Evolutionary conservation across 2,888 invertebrate genomes (phyloP), one percentile per base, ranked within the genome.

Genomic region (Drosophila tripunctata): DNA sequence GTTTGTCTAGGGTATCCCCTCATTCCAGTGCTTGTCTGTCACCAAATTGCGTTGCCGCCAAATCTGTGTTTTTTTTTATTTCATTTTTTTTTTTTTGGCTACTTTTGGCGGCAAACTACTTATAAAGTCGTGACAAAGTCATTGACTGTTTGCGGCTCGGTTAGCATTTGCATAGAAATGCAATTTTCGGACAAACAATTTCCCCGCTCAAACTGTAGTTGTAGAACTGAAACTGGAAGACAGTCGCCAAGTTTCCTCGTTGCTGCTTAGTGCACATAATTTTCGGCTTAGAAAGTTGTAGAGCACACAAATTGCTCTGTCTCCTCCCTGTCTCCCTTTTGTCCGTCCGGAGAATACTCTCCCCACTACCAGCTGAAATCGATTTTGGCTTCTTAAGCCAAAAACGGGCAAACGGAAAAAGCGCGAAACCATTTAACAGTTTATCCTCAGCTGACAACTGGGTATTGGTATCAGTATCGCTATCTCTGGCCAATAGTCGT

Each of bases 61-160:
- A 27, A 27, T 27, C 2, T 27, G 10, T 27, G 10, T 27, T 0
- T 27, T 8, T 27, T 1, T 8, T 7, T 27, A 8, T 27, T 62
- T 72, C n/a, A 1, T 27, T 8, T 27, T 1, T 8, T 7, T 27
- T 27, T 27, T 62, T 72, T 72, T 69, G 69, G 64, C 70, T 54
- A 77, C 74, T 76, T 76, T 75, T 52, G 43, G 47, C 10, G 43
- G 58, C 62, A 66, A 83, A 87, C 82, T 87, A 87, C 82, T 83
- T 87, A 83, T 69, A 81, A 87, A 83, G 85, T 83, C 87, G 85
- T 83, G 82, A 81, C 82, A 76, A 87, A 83, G 85, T 84, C 87
- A 83, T 87, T 78, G 82, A 84, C 85, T 81, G 78, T 85, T 76
- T 82, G 79, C 69, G 64, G 71, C 71, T 69, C 64, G 58, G 38